These are phyloP conservation scores for Sebastes steindachneri DNA, from an alignment of 2,797 vertebrate genomes.

Conservation along the genomic window DNA sequence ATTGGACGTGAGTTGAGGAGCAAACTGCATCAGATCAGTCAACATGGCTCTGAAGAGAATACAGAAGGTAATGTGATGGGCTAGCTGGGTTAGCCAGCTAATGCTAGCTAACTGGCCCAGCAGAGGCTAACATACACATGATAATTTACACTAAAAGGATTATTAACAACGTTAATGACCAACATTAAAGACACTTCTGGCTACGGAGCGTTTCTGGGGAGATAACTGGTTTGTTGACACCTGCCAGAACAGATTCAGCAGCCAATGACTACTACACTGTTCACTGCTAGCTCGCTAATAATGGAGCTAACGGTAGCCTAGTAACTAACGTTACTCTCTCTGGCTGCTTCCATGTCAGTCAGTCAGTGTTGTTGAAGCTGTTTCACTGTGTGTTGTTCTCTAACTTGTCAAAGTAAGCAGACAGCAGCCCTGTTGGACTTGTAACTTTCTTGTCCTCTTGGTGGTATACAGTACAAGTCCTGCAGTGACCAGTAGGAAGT, in stretches of 20 bases:
- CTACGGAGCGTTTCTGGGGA: background rate
- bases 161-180: background rate
- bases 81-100: slow-evolving; percentile 32
- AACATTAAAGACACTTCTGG: background rate
- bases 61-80: slow-evolving; percentile 63
- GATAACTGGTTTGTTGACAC: slow-evolving; percentile 18
- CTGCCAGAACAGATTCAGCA: background rate
- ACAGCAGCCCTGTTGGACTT: background rate
- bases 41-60: slow-evolving; percentile 76
- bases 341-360: background rate
- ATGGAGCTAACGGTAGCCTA: slow-evolving; percentile 3
- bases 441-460: background rate
- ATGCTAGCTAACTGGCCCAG: slow-evolving; percentile 25
- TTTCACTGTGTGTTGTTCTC: background rate
- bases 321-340: background rate
- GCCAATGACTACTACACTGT: slow-evolving; percentile 31
- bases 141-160: background rate
- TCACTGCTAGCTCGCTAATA: slow-evolving; percentile 24
- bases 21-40: slow-evolving; percentile 2
- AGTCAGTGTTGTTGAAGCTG: background rate
- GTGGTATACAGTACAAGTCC: background rate
- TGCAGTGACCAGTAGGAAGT: background rate
- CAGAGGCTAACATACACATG: background rate
- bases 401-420: background rate
- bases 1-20: background rate